These are phyloP conservation scores for Penaeus monodon DNA, from an alignment of 2,888 invertebrate species.

Conservation along the genomic window DNA sequence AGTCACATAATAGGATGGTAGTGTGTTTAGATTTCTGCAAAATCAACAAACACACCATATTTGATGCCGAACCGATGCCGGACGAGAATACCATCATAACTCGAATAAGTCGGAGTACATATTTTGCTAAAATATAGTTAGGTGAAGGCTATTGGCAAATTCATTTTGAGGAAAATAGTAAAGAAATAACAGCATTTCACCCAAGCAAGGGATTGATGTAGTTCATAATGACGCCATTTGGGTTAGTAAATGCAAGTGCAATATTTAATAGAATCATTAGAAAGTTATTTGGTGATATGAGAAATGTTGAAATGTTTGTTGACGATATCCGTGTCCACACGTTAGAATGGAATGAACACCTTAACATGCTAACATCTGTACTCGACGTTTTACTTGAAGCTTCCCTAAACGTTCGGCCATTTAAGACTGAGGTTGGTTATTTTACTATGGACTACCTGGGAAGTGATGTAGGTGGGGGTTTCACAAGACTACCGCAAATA, in stretches of 20 bases:
- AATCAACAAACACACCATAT: not conserved
- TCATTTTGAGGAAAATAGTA: no score
- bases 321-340: no score
- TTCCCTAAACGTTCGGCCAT: not conserved
- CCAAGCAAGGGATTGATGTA: no score
- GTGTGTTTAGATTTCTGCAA: not conserved
- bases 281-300: not conserved
- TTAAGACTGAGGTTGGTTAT: conserved; percentile 11
- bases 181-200: not conserved
- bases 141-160: not conserved
- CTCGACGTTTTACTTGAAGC: not conserved
- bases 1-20: no score
- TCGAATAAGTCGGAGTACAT: not conserved
- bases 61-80: conserved; percentile 1
- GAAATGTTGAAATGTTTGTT: no score
- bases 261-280: not conserved
- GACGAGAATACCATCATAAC: not conserved
- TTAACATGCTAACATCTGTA: not conserved
- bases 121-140: conserved; percentile 8
- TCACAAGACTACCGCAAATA: not conserved
- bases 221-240: no score
- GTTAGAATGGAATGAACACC: not conserved
- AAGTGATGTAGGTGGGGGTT: not conserved
- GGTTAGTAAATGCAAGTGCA: not conserved
- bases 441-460: not conserved